Conservation (phyloP, 2,113 vertebrate species). For the Galeopterus variegatus region DNA sequence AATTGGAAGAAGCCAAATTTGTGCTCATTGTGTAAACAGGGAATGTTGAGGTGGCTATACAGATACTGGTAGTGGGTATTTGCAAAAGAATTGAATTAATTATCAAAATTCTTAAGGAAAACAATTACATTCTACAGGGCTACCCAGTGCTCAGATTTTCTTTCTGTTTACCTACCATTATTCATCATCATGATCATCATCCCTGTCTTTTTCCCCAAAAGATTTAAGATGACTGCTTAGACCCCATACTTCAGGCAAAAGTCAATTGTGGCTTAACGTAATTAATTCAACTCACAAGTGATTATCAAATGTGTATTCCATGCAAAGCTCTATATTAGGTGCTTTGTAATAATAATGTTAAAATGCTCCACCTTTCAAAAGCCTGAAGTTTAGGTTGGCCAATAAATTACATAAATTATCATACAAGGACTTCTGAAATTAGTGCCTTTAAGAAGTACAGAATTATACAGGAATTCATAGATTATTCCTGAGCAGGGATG, state of each 20-base stretch:
- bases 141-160: not conserved
- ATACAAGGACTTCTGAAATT: not conserved
- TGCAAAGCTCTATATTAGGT: not conserved
- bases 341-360: not conserved
- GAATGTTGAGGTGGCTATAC: not conserved
- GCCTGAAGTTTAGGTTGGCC: not conserved
- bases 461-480: not conserved
- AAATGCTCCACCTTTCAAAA: slow-evolving; percentile 33
- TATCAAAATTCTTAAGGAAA: slow-evolving; percentile 19
- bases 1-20: not conserved
- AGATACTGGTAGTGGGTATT: not conserved
- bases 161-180: not conserved
- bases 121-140: not conserved
- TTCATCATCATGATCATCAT: not conserved
- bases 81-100: not conserved
- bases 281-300: slow-evolving; percentile 7
- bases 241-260: not conserved
- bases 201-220: not conserved
- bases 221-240: not conserved
- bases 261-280: slow-evolving; percentile 28
- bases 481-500: not conserved
- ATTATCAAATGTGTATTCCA: not conserved
- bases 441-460: not conserved
- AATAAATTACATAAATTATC: not conserved
- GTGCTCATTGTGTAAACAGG: not conserved